Evolutionary conservation across 2,888 invertebrate genomes (phyloP).

Genomic region (Willowsia nigromaculata): DNA sequence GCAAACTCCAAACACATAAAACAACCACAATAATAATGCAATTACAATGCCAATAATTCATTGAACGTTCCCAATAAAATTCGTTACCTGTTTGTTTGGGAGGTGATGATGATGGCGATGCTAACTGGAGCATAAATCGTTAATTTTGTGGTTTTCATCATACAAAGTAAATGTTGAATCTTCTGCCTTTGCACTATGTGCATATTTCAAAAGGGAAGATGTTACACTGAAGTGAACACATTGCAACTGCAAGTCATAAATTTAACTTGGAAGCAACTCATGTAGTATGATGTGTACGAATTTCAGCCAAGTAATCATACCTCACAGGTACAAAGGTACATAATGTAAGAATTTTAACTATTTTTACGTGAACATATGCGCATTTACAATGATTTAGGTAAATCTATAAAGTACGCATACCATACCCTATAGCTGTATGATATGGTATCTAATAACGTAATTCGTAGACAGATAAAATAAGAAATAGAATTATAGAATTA

Average conservation of each 20-base stretch:
- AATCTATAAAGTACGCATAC: too few species aligned
- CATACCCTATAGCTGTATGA: too few species aligned
- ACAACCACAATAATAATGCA: slow-evolving; percentile 1
- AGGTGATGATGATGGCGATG: not conserved
- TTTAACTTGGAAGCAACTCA: not conserved
- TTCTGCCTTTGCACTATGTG: not conserved
- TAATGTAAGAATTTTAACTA: not conserved
- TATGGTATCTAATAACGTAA: too few species aligned
- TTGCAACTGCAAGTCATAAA: slow-evolving; percentile 9
- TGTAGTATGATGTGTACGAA: not conserved
- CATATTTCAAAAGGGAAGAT: slow-evolving; percentile 45
- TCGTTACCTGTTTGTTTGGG: not conserved
- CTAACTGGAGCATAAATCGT: slow-evolving; percentile 67
- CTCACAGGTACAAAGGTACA: not conserved
- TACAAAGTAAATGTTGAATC: not conserved
- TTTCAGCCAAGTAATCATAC: slow-evolving; percentile 32
- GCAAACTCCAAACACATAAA: not conserved
- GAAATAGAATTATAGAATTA: too few species aligned
- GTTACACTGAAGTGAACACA: slow-evolving; percentile 19
- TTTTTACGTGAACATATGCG: not conserved
- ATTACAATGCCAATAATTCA: slow-evolving; percentile 22
- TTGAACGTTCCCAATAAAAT: not conserved
- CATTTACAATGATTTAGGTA: too few species aligned
- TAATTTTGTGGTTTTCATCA: slow-evolving; percentile 23
- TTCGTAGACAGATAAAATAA: too few species aligned